Evolutionary conservation across 2,888 invertebrate species (phyloP), one percentile per base, ranked within the genome.

Genomic region (Orthonevra nobilis): DNA sequence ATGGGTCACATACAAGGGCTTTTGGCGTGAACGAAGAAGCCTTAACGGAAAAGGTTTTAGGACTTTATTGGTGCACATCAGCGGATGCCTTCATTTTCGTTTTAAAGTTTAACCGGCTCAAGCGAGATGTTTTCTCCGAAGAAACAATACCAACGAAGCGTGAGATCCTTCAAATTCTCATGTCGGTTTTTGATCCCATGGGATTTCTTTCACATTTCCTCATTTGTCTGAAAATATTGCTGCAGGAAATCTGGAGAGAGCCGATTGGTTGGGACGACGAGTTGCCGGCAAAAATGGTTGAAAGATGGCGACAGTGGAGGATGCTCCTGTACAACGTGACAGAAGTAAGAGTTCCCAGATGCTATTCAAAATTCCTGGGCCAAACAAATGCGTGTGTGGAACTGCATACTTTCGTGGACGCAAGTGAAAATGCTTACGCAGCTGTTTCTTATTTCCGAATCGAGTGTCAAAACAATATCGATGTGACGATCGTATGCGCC

Each of bases 361-460:
- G 75, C 23, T 75, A 82, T 58, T 58, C 42, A 1, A 66, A 81
- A 17, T 1, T 34, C 9, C 10, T 48, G 38, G 38, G 6, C 42
- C 69, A 30, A 70, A 60, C 46, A 36, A 14, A 17, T 2, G 28
- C 34, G 2, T 7, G 38, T 5, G 20, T 66, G 20, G 52, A 69
- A 28, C 26, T 81, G 15, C 70, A 81, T 23, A 26, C 61, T 0
- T 77, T 75, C 38, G 64, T 61, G 0, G 81, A 77, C 38, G 82
- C 82, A 3, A 70, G 81, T 48, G 61, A 23, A 23, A 23, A 56
- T 4, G 83, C 82, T 9, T 83, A 69, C 42, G 81, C 83, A 0
- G 79, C 82, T 9, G 83, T 82, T 9, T 81, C 81, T 0, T 84
- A 83, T 30, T 56, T 82, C 4, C 77, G 83, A 30, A 56, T 77